Conservation (phyloP, 2,797 vertebrate species). For the Clamator glandarius region DNA sequence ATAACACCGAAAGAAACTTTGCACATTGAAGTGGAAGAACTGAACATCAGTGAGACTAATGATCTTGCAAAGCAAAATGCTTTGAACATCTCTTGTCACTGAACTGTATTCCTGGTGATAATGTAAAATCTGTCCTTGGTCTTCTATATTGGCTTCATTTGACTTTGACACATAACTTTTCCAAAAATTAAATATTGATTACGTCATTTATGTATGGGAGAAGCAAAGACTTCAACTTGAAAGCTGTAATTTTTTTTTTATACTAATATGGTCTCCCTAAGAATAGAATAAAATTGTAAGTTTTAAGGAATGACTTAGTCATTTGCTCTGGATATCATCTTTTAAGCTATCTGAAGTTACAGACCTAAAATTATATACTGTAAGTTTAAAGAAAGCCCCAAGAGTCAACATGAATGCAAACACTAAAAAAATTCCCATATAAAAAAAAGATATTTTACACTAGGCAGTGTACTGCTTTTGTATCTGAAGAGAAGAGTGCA, state of each 20-base stretch:
- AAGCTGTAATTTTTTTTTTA: slow-evolving; percentile 42
- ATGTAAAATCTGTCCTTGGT: background rate
- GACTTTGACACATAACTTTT: background rate
- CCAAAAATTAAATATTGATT: slow-evolving; percentile 28
- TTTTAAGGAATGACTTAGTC: slow-evolving; percentile 5
- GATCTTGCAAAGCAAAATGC: slow-evolving; percentile 6
- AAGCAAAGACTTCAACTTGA: slow-evolving; percentile 24
- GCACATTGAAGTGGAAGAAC: slow-evolving; percentile 10
- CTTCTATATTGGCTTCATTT: slow-evolving; percentile 1
- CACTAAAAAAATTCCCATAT: background rate
- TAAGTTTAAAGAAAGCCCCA: background rate
- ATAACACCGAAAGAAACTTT: background rate
- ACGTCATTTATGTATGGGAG: background rate
- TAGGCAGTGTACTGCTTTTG: background rate
- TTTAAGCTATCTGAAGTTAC: background rate
- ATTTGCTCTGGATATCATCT: background rate
- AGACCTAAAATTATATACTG: background rate
- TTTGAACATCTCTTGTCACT: slow-evolving; percentile 3
- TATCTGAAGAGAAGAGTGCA: background rate
- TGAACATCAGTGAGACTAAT: slow-evolving; percentile 1
- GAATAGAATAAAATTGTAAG: background rate
- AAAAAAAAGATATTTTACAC: background rate
- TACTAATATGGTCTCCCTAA: background rate
- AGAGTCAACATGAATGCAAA: background rate
- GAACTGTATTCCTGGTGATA: background rate